Conservation (phyloP, 2,888 invertebrate genomes). For the Nymphalis urticae region DNA sequence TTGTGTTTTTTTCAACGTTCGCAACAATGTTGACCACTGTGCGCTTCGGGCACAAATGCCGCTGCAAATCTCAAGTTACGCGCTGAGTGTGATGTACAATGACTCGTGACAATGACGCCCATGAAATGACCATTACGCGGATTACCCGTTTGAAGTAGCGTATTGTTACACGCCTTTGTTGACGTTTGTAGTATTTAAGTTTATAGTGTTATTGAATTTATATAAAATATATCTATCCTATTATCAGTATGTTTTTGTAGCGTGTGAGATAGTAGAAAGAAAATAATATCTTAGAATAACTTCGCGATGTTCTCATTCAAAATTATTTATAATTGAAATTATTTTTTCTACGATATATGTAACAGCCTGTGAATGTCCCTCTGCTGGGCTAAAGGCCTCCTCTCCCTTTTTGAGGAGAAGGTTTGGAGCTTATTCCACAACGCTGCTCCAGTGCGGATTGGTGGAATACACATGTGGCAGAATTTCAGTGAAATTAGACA, state of each 20-base stretch:
- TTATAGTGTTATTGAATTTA: conserved; percentile 9
- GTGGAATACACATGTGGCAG: too few relatives aligned
- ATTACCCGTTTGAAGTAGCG: conserved; percentile 19
- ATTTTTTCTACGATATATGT: too few relatives aligned
- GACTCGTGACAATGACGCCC: conserved; percentile 26
- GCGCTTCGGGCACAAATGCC: conserved; percentile 1
- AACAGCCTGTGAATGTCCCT: too few relatives aligned
- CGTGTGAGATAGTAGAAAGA: not conserved
- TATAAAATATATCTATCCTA: conserved; percentile 1
- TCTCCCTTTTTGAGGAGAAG: too few relatives aligned
- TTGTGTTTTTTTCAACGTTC: conserved; percentile 22
- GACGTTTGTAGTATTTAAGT: conserved; percentile 8
- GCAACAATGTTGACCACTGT: conserved; percentile 25
- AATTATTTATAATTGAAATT: too few relatives aligned
- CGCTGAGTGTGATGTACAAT: conserved; percentile 42
- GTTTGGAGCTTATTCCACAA: too few relatives aligned
- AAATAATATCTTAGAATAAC: not conserved
- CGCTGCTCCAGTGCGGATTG: too few relatives aligned
- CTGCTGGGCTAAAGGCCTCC: too few relatives aligned
- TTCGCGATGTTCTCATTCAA: too few relatives aligned
- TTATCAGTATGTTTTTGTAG: not conserved
- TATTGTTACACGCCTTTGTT: conserved; percentile 22
- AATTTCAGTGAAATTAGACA: too few relatives aligned
- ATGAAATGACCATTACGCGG: conserved; percentile 36
- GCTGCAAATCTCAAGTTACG: conserved; percentile 36